A percentile compares a stretch with the other conserved stretches of the same genome.
Conservation (phyloP, 1,140 invertebrate genomes). For the Lanistes nyassanus region DNA sequence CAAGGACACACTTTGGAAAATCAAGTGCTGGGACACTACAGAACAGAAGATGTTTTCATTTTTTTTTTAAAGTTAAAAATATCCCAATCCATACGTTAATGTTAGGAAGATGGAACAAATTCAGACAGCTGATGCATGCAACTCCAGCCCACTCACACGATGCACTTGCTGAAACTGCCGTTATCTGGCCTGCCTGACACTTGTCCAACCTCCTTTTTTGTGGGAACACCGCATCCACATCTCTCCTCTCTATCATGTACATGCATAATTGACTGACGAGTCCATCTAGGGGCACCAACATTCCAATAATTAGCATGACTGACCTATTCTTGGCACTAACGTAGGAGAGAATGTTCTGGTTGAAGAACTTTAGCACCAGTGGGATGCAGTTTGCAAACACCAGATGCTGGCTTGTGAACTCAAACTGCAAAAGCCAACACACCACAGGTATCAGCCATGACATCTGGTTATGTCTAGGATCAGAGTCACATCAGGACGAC, state of each 20-base stretch:
- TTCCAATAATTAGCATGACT: slow-evolving; percentile 30
- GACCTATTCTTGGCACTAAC: slow-evolving; percentile 92
- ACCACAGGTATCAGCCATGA: not conserved
- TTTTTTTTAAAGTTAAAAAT: not conserved
- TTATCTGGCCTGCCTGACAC: too few species aligned
- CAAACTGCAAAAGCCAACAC: slow-evolving; percentile 81
- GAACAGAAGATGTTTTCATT: slow-evolving; percentile 24
- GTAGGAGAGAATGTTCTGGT: slow-evolving; percentile 97
- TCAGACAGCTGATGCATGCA: not conserved
- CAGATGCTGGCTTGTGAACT: slow-evolving; percentile 98
- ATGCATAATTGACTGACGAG: not conserved
- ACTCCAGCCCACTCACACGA: not conserved
- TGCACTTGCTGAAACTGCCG: not conserved
- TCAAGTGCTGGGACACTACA: slow-evolving; percentile 89
- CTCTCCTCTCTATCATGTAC: not conserved
- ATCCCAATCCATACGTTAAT: too few species aligned
- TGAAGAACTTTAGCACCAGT: slow-evolving; percentile 98
- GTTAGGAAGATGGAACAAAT: too few species aligned
- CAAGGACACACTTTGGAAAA: slow-evolving; percentile 96
- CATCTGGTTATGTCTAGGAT: too few species aligned
- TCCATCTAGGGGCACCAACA: not conserved
- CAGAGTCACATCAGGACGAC: too few species aligned
- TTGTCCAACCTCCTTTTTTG: too few species aligned
- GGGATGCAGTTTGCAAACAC: slow-evolving; percentile 99
- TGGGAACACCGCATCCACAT: not conserved